Base-by-base conservation (phyloP, 2,797 vertebrate genomes). In the Euthynnus affinis region DNA sequence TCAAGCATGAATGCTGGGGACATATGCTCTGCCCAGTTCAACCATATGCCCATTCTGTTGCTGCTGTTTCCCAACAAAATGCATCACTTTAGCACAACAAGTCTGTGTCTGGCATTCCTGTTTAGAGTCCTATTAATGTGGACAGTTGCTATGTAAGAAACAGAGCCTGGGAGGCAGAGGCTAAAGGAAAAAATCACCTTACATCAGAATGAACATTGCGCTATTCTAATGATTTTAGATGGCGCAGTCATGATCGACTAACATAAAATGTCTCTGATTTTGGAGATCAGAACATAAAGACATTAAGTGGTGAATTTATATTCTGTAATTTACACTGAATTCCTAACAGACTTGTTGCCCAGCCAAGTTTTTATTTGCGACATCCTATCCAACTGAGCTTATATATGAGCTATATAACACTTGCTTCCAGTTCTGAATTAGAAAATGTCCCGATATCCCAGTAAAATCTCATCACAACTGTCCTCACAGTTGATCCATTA, bases 21-120 rank as follows among this genome's bases (percentile, higher is more conserved):
- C 87, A 91, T 92, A 94, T 92, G 91, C 80, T 92, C 78, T 85
- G 80, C 91, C 87, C 88, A 83, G 89, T 91, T 91, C 79, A 89
- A 78, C 93, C 93, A 93, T 92, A 94, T 91, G 92, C 77, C 88
- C 83, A 25, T 81, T 88, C 85, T 87, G 89, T 83, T 87, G 81
- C 89, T 76, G 77, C 85, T 79, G 78, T 85, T 86, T 78, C 78
- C 78, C 58, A 71, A 88, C 87, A 90, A 92, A 88, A 71, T 69
- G 80, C 85, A 88, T 80, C 65, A 5, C 71, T 90, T 87, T 85
- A 80, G 83, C 78, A 87, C 78, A 82, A 91, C 85, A 91, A 86
- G 86, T 85, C 85, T 64, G 72, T 40, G 74, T 76, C 82, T 82
- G 83, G 85, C 86, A 56, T 3, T 74, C 60, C 73, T 48, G 64